Conservation (phyloP, 1,140 invertebrate species). For the Adelges cooleyi region DNA sequence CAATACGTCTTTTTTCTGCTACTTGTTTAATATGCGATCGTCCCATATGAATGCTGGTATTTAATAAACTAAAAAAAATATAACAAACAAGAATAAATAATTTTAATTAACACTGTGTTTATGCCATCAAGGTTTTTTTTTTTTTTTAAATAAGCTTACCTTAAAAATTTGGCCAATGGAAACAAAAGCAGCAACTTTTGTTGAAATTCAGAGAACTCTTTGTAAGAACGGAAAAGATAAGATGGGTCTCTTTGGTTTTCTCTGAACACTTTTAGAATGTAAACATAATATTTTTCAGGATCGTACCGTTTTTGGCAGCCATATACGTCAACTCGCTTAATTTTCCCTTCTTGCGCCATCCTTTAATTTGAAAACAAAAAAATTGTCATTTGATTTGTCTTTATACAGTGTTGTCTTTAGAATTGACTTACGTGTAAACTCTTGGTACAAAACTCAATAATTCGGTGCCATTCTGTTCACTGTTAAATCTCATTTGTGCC, state of each 20-base stretch:
- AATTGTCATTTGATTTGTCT: no score
- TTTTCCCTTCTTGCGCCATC: conserved; percentile 64
- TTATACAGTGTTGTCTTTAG: not conserved
- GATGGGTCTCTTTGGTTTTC: conserved; percentile 71
- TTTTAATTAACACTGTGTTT: no score
- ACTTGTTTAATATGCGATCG: conserved; percentile 89
- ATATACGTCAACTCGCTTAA: conserved; percentile 73
- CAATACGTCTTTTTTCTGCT: conserved; percentile 73
- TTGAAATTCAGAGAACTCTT: conserved; percentile 93
- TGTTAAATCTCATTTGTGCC: conserved; percentile 81
- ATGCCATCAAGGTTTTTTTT: no score
- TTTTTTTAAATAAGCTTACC: conserved; percentile 43
- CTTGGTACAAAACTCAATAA: conserved; percentile 87
- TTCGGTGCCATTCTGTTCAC: conserved; percentile 68
- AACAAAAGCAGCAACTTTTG: conserved; percentile 86
- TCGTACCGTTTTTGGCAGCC: conserved; percentile 90
- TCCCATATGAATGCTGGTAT: conserved; percentile 68
- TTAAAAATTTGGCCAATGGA: conserved; percentile 74
- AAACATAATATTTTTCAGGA: conserved; percentile 97
- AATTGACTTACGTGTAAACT: conserved; percentile 69
- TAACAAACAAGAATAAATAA: no score
- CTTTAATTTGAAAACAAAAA: conserved; percentile 26
- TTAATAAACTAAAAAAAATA: conserved; percentile 43
- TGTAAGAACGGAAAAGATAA: conserved; percentile 83
- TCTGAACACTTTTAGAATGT: conserved; percentile 75